Evolutionary conservation across 2,888 invertebrate genomes (phyloP).

Genomic region (Xanthia togata): DNA sequence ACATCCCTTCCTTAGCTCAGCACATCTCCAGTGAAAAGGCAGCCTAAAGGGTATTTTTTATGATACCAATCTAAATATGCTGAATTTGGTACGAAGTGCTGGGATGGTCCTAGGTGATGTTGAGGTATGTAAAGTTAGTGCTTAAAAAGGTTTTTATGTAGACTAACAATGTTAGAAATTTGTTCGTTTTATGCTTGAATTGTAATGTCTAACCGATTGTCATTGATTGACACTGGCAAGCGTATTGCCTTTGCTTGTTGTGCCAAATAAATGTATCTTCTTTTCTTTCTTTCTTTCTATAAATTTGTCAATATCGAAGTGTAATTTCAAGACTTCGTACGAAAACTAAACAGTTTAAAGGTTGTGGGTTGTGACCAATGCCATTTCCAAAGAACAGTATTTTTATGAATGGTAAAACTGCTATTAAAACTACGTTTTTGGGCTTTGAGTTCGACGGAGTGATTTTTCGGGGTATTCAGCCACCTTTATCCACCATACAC

Average conservation of each 20-base stretch:
- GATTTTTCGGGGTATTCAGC: neutral
- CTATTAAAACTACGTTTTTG: neutral
- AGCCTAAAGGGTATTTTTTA: neutral
- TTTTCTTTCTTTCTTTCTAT: no score
- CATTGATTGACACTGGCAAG: neutral
- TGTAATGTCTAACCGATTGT: neutral
- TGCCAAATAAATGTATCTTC: no score
- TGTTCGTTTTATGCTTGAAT: neutral
- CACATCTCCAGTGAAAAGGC: neutral
- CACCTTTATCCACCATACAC: no score
- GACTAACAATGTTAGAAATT: neutral
- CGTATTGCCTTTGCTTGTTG: no score
- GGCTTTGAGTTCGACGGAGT: neutral
- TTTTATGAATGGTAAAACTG: neutral
- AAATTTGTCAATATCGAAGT: no score
- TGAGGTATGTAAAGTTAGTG: neutral
- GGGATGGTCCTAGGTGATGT: neutral
- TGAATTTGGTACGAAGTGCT: neutral
- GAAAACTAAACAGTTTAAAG: no score
- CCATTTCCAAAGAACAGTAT: neutral
- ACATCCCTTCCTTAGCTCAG: neutral
- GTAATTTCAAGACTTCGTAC: neutral
- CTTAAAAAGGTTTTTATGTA: slow-evolving; percentile 6
- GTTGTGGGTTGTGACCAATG: neutral
- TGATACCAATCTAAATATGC: slow-evolving; percentile 31